These are phyloP conservation scores for Dione vanillae DNA, from an alignment of 2,888 invertebrate species.

Conservation along the genomic window DNA sequence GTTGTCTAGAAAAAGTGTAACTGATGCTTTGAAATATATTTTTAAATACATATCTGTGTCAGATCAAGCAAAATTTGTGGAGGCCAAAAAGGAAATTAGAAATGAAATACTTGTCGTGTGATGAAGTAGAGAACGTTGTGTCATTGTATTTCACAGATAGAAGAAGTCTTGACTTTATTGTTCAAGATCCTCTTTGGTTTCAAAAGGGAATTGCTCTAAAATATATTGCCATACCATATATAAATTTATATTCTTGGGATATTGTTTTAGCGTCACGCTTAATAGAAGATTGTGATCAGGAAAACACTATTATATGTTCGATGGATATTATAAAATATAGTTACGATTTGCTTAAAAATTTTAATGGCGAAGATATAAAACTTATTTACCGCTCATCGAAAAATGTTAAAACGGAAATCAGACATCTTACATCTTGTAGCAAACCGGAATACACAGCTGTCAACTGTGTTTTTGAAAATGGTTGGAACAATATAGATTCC, in stretches of 20 bases:
- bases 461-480: conserved; percentile 56
- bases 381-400: conserved; percentile 1
- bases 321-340: conserved; percentile 58
- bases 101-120: not conserved
- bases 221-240: conserved; percentile 46
- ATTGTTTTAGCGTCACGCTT: conserved; percentile 42
- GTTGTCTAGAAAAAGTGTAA: conserved; percentile 1
- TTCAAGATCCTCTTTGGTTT: conserved; percentile 52
- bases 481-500: conserved; percentile 52
- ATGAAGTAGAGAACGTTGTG: conserved; percentile 6
- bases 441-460: conserved; percentile 51
- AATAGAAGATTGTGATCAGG: conserved; percentile 45
- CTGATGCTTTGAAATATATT: conserved; percentile 1
- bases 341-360: conserved; percentile 57
- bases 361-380: conserved; percentile 37
- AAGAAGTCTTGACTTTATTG: conserved; percentile 33
- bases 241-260: conserved; percentile 47
- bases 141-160: conserved; percentile 37
- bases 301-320: conserved; percentile 51
- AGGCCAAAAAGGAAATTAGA: conserved; percentile 20
- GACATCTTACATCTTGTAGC: conserved; percentile 27
- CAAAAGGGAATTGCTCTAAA: conserved; percentile 50
- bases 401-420: not conserved
- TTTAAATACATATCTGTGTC: conserved; percentile 20
- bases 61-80: conserved; percentile 11